Evolutionary conservation across 2,113 vertebrate genomes (phyloP).

Genomic region (Hippocampus comes): DNA sequence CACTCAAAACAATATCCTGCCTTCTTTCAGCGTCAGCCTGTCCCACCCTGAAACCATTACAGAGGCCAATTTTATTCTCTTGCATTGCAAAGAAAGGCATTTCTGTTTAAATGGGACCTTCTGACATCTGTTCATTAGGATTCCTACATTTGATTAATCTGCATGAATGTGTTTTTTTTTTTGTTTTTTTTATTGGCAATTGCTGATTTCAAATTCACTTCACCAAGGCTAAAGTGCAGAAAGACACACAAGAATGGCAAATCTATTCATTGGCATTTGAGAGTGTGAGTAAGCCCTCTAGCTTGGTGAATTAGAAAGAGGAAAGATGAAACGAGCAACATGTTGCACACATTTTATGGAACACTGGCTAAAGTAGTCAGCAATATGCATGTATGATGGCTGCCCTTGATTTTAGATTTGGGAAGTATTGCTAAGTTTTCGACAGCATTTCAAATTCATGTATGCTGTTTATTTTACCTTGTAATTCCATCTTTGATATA

Average conservation of each 20-base stretch:
- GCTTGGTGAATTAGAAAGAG: conserved; percentile 16
- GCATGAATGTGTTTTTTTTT: conserved; percentile 1
- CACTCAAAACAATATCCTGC: conserved; percentile 96
- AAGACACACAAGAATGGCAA: not conserved
- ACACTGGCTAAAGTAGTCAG: not conserved
- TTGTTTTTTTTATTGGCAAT: not conserved
- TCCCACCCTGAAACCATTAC: conserved; percentile 81
- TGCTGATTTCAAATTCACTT: conserved; percentile 7
- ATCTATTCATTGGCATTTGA: not conserved
- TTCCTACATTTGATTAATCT: conserved; percentile 17
- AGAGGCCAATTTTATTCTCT: conserved; percentile 38
- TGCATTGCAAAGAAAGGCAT: conserved; percentile 15
- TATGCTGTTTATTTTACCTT: conserved; percentile 72
- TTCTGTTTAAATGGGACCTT: conserved; percentile 13
- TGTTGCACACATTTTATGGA: not conserved
- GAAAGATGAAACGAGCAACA: not conserved
- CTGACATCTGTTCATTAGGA: not conserved
- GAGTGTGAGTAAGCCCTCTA: not conserved
- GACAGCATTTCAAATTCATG: conserved; percentile 16
- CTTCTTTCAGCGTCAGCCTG: conserved; percentile 91
- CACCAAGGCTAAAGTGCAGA: not conserved
- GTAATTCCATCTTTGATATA: conserved; percentile 99
- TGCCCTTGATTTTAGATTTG: not conserved
- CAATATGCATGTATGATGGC: not conserved
- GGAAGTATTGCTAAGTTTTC: conserved; percentile 8